These are phyloP conservation scores for Acipenser transmontanus DNA, from an alignment of 2,797 vertebrate genomes.

Conservation along the genomic window DNA sequence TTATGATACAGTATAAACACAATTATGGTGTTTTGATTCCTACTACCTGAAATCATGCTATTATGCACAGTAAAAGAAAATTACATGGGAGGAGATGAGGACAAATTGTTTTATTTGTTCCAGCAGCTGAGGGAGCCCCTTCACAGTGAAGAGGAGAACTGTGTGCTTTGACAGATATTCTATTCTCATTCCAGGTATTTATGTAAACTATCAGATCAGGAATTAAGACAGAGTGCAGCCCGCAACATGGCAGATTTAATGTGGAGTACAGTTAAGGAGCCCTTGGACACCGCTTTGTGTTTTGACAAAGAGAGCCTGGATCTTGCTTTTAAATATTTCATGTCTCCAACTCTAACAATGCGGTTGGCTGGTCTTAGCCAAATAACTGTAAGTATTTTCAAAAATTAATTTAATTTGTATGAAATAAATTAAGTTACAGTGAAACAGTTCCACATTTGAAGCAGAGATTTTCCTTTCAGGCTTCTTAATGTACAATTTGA, in stretches of 20 bases:
- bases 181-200: slow-evolving; percentile 73
- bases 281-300: slow-evolving; percentile 90
- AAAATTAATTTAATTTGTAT: no score
- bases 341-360: slow-evolving; percentile 98
- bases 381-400: slow-evolving; percentile 77
- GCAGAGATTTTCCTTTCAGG: no score
- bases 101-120: no score
- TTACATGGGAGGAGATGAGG: no score
- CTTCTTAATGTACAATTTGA: no score
- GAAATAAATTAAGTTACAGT: no score
- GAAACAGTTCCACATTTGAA: no score
- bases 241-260: slow-evolving; percentile 98
- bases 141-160: background rate
- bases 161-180: background rate
- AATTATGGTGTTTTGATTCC: no score
- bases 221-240: slow-evolving; percentile 90
- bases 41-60: no score
- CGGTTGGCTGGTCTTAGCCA: slow-evolving; percentile 95
- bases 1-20: no score
- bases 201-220: slow-evolving; percentile 96
- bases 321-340: slow-evolving; percentile 98
- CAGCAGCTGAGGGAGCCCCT: background rate
- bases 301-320: slow-evolving; percentile 98
- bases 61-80: no score
- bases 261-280: slow-evolving; percentile 99